Conservation (phyloP, 2,797 vertebrate genomes). For the Poecilia picta region DNA sequence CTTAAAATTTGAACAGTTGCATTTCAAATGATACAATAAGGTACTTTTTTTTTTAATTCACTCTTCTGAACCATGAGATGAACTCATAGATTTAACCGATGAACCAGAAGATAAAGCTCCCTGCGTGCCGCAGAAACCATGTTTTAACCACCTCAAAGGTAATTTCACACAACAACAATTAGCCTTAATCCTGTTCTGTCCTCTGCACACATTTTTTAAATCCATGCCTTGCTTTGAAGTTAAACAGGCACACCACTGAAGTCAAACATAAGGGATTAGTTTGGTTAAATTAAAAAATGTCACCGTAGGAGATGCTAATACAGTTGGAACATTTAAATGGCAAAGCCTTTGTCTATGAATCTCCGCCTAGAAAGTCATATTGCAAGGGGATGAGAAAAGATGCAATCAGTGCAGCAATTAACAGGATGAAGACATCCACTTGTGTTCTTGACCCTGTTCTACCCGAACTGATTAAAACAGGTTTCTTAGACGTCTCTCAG, state of each 20-base stretch:
- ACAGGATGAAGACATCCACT: slow-evolving; percentile 57
- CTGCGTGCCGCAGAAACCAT: background rate
- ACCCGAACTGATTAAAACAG: slow-evolving; percentile 49
- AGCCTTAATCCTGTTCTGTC: slow-evolving; percentile 13
- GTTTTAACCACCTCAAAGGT: slow-evolving; percentile 8
- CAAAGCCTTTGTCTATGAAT: slow-evolving; percentile 36
- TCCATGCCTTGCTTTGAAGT: slow-evolving; percentile 4
- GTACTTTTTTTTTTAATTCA: background rate
- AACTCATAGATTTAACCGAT: slow-evolving; percentile 17
- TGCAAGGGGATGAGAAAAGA: slow-evolving; percentile 64
- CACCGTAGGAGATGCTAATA: slow-evolving; percentile 13
- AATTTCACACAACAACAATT: slow-evolving; percentile 33
- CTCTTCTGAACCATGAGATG: background rate
- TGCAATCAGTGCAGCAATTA: slow-evolving; percentile 69
- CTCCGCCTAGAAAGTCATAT: slow-evolving; percentile 32
- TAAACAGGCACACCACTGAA: slow-evolving; percentile 7
- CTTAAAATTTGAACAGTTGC: background rate
- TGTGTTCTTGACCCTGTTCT: slow-evolving; percentile 59
- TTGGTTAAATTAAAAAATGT: slow-evolving; percentile 13
- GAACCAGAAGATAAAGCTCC: background rate
- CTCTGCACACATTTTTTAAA: slow-evolving; percentile 10
- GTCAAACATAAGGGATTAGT: slow-evolving; percentile 16
- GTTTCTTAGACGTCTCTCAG: slow-evolving; percentile 32
- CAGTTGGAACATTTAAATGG: slow-evolving; percentile 17
- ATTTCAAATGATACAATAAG: background rate